These are phyloP conservation scores for Proctacanthus coquilletti DNA, from an alignment of 1,140 invertebrate species.

Conservation along the genomic window DNA sequence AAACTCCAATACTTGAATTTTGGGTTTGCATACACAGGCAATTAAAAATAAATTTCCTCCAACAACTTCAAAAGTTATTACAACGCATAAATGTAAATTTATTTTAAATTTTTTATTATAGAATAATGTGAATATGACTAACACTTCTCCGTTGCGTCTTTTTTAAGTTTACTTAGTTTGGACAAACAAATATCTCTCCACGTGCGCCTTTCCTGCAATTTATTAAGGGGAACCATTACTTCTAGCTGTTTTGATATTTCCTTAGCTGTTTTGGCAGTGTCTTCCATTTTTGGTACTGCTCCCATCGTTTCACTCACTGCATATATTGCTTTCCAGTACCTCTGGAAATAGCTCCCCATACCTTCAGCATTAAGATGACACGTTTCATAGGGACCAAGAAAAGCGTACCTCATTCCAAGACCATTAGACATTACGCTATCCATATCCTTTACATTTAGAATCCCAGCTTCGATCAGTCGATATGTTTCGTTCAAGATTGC, in stretches of 20 bases:
- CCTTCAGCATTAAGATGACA: slow-evolving; percentile 91
- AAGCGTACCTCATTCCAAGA: slow-evolving; percentile 86
- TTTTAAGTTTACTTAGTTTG: slow-evolving; percentile 66
- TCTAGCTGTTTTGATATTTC: slow-evolving; percentile 53
- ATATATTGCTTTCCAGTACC: slow-evolving; percentile 67
- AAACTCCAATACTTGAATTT: no score
- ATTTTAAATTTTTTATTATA: no score
- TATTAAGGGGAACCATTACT: slow-evolving; percentile 54
- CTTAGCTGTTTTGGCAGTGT: slow-evolving; percentile 33
- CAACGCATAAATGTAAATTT: no score
- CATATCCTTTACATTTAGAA: slow-evolving; percentile 75
- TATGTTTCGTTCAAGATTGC: slow-evolving; percentile 87
- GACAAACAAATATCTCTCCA: slow-evolving; percentile 78
- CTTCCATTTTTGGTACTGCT: slow-evolving; percentile 55
- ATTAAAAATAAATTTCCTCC: no score
- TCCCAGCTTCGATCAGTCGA: slow-evolving; percentile 67
- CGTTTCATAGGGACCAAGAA: slow-evolving; percentile 85
- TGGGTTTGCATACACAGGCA: no score
- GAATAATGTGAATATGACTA: no score
- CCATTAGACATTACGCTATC: slow-evolving; percentile 91
- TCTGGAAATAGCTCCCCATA: slow-evolving; percentile 36
- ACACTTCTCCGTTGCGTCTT: no score
- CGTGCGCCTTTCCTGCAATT: slow-evolving; percentile 51
- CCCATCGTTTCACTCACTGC: slow-evolving; percentile 61
- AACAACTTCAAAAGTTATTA: no score